Evolutionary conservation across 2,797 vertebrate genomes (phyloP), one percentile per base, ranked within the genome.

Genomic region (Denticeps clupeoides): DNA sequence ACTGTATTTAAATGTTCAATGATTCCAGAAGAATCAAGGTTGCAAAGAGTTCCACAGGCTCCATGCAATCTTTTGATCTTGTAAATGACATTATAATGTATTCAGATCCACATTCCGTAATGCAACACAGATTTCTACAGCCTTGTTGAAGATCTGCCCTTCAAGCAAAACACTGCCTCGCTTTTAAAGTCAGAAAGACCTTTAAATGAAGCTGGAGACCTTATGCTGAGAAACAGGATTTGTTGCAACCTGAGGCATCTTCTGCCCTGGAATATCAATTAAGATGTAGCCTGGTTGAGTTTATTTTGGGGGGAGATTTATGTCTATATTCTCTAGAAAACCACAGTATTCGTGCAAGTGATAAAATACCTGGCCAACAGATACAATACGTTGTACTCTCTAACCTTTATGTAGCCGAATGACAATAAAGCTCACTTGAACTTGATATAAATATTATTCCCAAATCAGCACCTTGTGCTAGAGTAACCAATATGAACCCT

Each of bases 111-210:
- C 29, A 43, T 57, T 57, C 53, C 56, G 61, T 68, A 61, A 25
- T 45, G 59, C 16, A 4, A 29, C 10, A 53, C 72, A 71, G 68
- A 53, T 64, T 65, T 49, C 44, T 43, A 31, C 12, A n/a, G n/a
- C 58, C 68, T 73, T 55, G 66, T 73, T 65, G 44, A 67, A 66
- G 78, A 75, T 77, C 67, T 42, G 59, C 45, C 58, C 70, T 75
- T 68, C 75, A 70, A 70, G 69, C 72, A 72, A 69, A 70, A 60
- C 68, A 51, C 68, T 63, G 55, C 52, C 60, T 68, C 74, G 68
- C 65, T 70, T 75, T 74, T 54, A 66, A 62, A 74, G 65, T 70
- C 68, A 51, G 50, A 47, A 53, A 64, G 12, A 33, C 62, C 56
- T 56, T 22, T 54, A 62, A 63, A 67, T 53, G 73, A 64, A 71